These are phyloP conservation scores for Sandelia bainsii DNA, from an alignment of 2,797 vertebrate species.

Conservation along the genomic window DNA sequence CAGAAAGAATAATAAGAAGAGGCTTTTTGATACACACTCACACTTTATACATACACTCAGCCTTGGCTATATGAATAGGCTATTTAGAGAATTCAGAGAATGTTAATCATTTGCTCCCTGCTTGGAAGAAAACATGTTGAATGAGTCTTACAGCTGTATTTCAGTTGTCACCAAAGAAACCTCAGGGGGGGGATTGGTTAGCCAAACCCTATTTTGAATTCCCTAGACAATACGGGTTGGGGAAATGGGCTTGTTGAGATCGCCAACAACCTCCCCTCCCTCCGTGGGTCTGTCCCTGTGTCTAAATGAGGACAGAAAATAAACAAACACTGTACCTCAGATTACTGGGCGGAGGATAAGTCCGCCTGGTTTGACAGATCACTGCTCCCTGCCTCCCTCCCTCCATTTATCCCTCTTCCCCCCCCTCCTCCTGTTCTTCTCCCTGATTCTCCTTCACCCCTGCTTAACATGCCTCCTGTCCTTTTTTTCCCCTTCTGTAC, in stretches of 20 bases:
- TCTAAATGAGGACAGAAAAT: conserved; percentile 79
- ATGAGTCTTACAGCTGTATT: conserved; percentile 64
- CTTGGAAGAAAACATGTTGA: conserved; percentile 37
- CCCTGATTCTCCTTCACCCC: conserved; percentile 73
- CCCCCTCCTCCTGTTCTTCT: conserved; percentile 48
- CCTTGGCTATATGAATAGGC: conserved; percentile 70
- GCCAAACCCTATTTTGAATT: conserved; percentile 75
- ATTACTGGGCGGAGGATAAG: conserved; percentile 80
- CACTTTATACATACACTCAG: conserved; percentile 62
- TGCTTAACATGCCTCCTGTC: conserved; percentile 73
- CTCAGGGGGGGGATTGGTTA: conserved; percentile 68
- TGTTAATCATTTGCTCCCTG: conserved; percentile 70
- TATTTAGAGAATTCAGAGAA: conserved; percentile 72
- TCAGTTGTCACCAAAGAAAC: conserved; percentile 64
- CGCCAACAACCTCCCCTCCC: conserved; percentile 64
- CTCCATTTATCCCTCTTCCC: conserved; percentile 32
- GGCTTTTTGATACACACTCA: conserved; percentile 61
- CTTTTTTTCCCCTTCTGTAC: conserved; percentile 54
- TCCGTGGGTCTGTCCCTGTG: conserved; percentile 63
- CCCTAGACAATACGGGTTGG: conserved; percentile 72
- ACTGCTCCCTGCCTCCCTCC: conserved; percentile 60
- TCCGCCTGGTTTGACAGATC: conserved; percentile 75
- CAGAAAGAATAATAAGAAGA: conserved; percentile 54
- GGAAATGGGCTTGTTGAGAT: conserved; percentile 70
- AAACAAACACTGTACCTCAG: conserved; percentile 82